Percentiles rank a stretch among this genome's conserved stretches.
phyloP scores from a whole-genome alignment of 2,888 invertebrate genomes.

The Rhamnusium bicolor region DNA sequence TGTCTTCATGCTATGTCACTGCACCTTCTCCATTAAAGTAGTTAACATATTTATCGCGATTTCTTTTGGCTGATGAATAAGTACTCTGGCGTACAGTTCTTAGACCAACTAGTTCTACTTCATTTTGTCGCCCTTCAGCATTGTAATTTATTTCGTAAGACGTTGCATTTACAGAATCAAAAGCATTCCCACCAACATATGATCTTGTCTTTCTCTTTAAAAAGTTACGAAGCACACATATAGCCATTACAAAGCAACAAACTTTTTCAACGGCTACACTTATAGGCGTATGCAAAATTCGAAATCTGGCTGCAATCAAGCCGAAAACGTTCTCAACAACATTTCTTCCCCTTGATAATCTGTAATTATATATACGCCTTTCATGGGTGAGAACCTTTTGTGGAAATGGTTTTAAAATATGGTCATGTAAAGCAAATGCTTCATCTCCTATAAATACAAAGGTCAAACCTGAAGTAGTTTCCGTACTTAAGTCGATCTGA shows the following conservation, averaged over 20 bases:
- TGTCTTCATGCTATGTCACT: slow-evolving; percentile 25
- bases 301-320: not conserved
- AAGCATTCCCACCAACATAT: not conserved
- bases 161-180: not conserved
- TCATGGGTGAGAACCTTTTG: too few species aligned
- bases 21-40: slow-evolving; percentile 29
- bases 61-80: not conserved
- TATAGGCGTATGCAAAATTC: not conserved
- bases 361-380: too few species aligned
- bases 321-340: not conserved
- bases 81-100: not conserved
- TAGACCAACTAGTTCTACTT: not conserved
- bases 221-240: not conserved
- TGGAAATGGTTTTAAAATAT: too few species aligned
- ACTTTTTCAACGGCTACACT: not conserved
- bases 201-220: not conserved
- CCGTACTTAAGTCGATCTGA: too few species aligned
- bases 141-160: not conserved
- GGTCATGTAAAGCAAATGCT: too few species aligned
- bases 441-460: too few species aligned
- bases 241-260: not conserved
- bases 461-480: too few species aligned
- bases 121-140: not conserved
- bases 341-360: not conserved
- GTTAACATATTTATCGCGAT: not conserved